phyloP scores from a whole-genome alignment of 2,888 invertebrate species.

The Cotesia congregata region DNA sequence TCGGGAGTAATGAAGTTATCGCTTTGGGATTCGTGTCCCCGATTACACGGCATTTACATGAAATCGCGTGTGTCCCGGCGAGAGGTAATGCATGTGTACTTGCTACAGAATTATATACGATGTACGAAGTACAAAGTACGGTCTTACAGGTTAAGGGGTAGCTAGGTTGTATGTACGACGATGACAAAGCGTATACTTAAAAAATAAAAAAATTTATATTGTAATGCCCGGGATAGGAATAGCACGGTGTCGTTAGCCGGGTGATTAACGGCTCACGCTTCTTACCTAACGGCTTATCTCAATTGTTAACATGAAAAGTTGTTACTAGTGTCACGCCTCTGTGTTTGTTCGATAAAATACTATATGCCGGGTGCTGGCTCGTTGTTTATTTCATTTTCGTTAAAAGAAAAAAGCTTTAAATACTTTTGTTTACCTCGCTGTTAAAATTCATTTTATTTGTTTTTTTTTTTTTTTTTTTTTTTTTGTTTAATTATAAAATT shows the following conservation, averaged over 20 bases:
- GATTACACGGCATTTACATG: constrained; percentile 64
- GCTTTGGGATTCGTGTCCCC: constrained; percentile 58
- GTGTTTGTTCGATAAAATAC: constrained; percentile 33
- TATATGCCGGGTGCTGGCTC: neutral
- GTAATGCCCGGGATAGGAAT: constrained; percentile 42
- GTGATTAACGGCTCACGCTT: constrained; percentile 54
- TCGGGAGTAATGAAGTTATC: constrained; percentile 63
- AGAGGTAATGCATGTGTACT: constrained; percentile 13
- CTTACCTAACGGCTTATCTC: constrained; percentile 22
- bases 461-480: neutral
- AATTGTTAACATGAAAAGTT: constrained; percentile 19
- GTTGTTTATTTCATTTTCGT: neutral
- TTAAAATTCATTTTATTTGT: neutral
- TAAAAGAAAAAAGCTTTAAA: neutral
- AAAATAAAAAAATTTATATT: constrained; percentile 27
- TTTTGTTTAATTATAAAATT: neutral
- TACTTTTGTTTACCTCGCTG: neutral
- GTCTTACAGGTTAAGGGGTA: too few species aligned
- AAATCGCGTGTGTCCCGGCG: constrained; percentile 54
- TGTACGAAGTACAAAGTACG: neutral
- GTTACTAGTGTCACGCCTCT: constrained; percentile 30
- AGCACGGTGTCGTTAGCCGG: constrained; percentile 53
- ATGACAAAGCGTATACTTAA: constrained; percentile 46
- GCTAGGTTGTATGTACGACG: constrained; percentile 22
- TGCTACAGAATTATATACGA: neutral